Evolutionary conservation across 2,113 vertebrate genomes (phyloP).

Genomic region (Mugil cephalus): DNA sequence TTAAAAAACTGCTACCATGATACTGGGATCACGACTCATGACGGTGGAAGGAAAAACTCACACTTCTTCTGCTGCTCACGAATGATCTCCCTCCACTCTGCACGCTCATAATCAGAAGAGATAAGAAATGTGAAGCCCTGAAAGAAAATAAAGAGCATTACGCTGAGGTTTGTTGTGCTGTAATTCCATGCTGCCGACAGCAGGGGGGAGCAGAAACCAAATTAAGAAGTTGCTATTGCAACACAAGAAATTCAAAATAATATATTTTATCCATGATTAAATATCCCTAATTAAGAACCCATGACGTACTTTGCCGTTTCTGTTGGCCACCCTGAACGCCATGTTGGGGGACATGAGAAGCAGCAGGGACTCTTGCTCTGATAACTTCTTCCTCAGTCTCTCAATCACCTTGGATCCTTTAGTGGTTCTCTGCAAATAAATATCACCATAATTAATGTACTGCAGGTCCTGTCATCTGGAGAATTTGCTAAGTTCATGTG

Average conservation of each 20-base stretch:
- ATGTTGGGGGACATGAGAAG: constrained; percentile 95
- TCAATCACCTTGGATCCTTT: constrained; percentile 92
- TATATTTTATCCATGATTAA: neutral
- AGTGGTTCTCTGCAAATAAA: constrained; percentile 87
- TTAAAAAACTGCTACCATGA: neutral
- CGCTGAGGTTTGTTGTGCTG: neutral
- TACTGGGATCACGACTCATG: neutral
- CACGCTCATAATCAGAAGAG: constrained; percentile 94
- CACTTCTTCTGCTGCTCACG: constrained; percentile 97
- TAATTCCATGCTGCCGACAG: constrained; percentile 19
- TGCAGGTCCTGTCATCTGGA: neutral
- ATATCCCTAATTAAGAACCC: neutral
- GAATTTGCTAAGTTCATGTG: neutral
- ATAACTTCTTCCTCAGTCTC: constrained; percentile 93
- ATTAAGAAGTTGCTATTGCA: neutral
- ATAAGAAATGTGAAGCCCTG: constrained; percentile 94
- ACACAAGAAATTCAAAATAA: accelerated
- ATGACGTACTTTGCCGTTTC: constrained; percentile 91
- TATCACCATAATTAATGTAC: neutral
- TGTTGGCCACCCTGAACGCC: constrained; percentile 93
- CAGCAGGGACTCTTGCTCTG: constrained; percentile 93
- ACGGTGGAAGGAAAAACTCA: constrained; percentile 71
- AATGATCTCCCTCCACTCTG: constrained; percentile 93
- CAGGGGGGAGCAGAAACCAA: constrained; percentile 65
- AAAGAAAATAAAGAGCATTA: neutral